Conservation (phyloP, 2,888 invertebrate genomes). For the Scaptomyza reducta region DNA sequence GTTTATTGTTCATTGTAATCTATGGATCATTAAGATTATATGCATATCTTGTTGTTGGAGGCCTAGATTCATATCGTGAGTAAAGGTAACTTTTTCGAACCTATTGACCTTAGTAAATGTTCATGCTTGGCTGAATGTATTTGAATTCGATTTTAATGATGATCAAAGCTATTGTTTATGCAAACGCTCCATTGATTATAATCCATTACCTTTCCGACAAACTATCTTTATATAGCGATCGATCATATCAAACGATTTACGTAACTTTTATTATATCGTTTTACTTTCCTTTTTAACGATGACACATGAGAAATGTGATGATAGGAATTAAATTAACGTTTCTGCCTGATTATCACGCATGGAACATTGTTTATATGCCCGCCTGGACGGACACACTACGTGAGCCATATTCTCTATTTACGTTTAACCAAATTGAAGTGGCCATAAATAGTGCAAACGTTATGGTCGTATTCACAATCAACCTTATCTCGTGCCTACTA, state of each 20-base stretch:
- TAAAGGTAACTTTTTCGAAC: constrained; percentile 1
- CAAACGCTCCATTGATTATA: constrained; percentile 1
- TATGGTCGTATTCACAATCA: constrained; percentile 18
- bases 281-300: constrained; percentile 15
- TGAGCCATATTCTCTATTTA: constrained; percentile 5
- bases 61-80: not conserved
- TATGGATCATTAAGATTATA: constrained; percentile 20
- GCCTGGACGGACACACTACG: not conserved
- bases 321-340: constrained; percentile 38
- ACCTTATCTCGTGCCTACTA: constrained; percentile 20
- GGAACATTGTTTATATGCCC: not conserved
- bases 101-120: constrained; percentile 17
- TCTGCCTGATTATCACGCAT: constrained; percentile 27
- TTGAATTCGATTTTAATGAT: constrained; percentile 2
- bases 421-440: constrained; percentile 38
- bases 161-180: constrained; percentile 18
- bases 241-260: constrained; percentile 7
- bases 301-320: constrained; percentile 31
- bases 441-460: constrained; percentile 31
- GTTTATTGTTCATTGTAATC: constrained; percentile 1
- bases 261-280: constrained; percentile 15
- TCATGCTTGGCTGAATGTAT: constrained; percentile 20
- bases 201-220: not conserved
- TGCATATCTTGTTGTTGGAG: constrained; percentile 12
- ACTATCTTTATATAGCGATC: not conserved